Evolutionary conservation across 2,888 invertebrate species (phyloP).

Genomic region (Halictus quadricinctus): DNA sequence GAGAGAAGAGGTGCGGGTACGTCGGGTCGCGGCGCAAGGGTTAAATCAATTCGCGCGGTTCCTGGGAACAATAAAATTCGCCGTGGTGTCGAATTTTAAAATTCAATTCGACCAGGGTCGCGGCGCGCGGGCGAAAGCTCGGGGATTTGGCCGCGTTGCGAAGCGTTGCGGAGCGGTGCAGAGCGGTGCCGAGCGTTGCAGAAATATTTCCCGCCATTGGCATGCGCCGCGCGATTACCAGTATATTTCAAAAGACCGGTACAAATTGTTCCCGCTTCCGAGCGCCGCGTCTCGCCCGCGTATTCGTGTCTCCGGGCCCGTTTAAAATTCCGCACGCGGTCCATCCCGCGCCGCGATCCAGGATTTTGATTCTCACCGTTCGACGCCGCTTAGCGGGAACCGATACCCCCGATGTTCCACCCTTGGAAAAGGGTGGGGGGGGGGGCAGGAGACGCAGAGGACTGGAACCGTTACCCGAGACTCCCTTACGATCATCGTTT

Average conservation of each 20-base stretch:
- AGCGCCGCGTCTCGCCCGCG: conserved; percentile 1
- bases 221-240: conserved; percentile 55
- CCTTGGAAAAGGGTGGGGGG: not conserved
- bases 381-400: conserved; percentile 61
- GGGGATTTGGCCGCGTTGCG: conserved; percentile 24
- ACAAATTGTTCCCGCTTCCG: conserved; percentile 56
- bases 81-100: conserved; percentile 53
- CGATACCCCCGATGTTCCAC: conserved; percentile 53
- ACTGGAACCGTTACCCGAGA: conserved; percentile 22
- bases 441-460: not conserved
- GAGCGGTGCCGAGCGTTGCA: not conserved
- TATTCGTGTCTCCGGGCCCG: conserved; percentile 38
- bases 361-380: conserved; percentile 63
- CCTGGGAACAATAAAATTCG: conserved; percentile 52
- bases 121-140: conserved; percentile 24
- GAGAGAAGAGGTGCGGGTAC: not conserved
- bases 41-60: conserved; percentile 51
- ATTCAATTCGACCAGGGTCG: conserved; percentile 39
- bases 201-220: conserved; percentile 55
- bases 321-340: conserved; percentile 62
- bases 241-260: conserved; percentile 52
- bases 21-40: conserved; percentile 30
- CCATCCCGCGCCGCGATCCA: conserved; percentile 48
- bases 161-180: not conserved
- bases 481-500: conserved; percentile 55